Base-by-base conservation (phyloP, 35 echinoderm and acorn worm genomes). In the Hemicentrotus pulcherrimus region DNA sequence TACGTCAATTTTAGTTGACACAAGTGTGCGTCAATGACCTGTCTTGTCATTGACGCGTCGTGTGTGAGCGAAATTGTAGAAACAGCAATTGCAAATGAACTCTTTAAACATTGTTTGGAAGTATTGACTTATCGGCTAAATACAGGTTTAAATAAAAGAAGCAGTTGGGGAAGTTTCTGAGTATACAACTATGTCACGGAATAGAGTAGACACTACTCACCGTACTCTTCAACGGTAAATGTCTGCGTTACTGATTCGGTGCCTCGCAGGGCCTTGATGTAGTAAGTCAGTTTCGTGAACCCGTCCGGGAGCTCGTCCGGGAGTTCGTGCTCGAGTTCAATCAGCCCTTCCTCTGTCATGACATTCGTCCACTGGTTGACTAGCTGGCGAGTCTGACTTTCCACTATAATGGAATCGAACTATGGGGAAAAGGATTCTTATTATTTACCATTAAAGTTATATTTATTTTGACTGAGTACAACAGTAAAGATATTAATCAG, bases 151-250 rank as follows among this genome's bases (percentile, higher is more conserved):
- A 52, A 10, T 52, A 13, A 13, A 41, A 41, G 35, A 3, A 41
- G 48, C 48, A 52, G 8, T 1, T 52, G 13, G 13, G 1, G 48
- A 52, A 1, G 48, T 13, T 52, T 10, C 13, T 41, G 35, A 41
- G 35, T 41, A 41, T 41, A 41, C 50, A 55, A 55, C 1, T 55
- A 10, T 55, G 50, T 50, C 12, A 50, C 10, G 3, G 50, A 55
- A 55, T 2, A 55, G 12, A 11, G 50, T 55, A 55, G 50, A 55
- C 86, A 22, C 14, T 18, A 41, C 97, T 94, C 31, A 98, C 97
- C 97, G 92, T 97, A 98, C 95, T 98, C 97, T 28, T 96, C 95
- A 91, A 98, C 97, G 30, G 46, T 87, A 50, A 98, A 98, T 60
- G 88, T 97, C 86, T 98, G 96, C 15, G 50, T 86, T 15, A 91